Evolutionary conservation across 2,888 invertebrate species (phyloP), one percentile per base, ranked within the genome.

Genomic region (Plagodis pulveraria): DNA sequence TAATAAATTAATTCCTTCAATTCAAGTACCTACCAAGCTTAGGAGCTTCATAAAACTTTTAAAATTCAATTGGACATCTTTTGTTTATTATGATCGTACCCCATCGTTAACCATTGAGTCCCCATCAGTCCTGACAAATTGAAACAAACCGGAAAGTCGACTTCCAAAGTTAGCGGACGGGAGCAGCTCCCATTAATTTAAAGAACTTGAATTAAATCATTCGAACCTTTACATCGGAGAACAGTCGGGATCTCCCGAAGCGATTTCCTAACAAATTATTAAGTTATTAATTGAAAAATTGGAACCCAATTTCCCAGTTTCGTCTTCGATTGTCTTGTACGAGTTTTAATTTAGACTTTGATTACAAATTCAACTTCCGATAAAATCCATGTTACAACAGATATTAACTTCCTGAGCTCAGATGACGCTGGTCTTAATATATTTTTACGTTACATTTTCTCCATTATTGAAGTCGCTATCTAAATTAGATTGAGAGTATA

Each of bases 131-230:
- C 75, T 82, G 83, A 87, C 84, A 88, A 89, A 89, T 89, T 88
- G 84, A 83, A 86, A 88, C 86, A 86, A 87, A 86, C 85, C 84
- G 81, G 72, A 81, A 87, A 88, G 86, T 89, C 81, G 77, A 80
- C 78, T 84, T 81, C 63, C 73, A 72, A 84, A 89, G 79, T 88
- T 83, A 73, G 71, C 72, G 82, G 83, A 79, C 78, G 79, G 77
- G 76, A 79, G 78, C 74, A 76, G 77, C 86, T 84, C 84, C 60
- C 86, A 88, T 89, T 88, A 89, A 89, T 87, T 85, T 78, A 81
- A 82, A 84, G 78, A 88, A 87, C 80, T 88, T 83, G 80, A 86
- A 88, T 89, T 84, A 84, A 89, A 86, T 87, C 84, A 81, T 77
- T 85, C 72, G 71, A 82, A 81, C 79, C 76, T 82, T 80, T 75